Conservation (phyloP, 2,113 vertebrate genomes). For the Brachypteracias leptosomus region DNA sequence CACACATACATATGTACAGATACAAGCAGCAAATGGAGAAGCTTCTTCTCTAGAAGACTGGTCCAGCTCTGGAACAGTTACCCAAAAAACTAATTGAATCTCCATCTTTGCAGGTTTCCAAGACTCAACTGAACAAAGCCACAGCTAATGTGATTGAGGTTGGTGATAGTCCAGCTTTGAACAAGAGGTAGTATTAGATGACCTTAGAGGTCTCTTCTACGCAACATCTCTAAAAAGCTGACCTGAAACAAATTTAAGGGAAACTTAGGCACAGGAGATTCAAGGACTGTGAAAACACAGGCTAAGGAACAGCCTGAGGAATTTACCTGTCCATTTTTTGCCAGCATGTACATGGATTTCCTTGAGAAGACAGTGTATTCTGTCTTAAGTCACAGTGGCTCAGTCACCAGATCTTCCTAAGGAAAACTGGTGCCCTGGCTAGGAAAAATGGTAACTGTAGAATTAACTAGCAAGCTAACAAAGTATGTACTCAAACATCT, state of each 20-base stretch:
- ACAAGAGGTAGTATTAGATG: background rate
- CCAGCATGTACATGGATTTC: background rate
- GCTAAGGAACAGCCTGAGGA: background rate
- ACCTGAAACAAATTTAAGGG: background rate
- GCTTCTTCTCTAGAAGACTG: background rate
- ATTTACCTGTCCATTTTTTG: background rate
- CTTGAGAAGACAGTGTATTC: background rate
- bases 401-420: background rate
- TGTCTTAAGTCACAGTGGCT: background rate
- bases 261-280: background rate
- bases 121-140: background rate
- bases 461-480: background rate
- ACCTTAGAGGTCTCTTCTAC: background rate
- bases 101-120: background rate
- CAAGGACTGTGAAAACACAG: background rate
- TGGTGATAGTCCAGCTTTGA: background rate
- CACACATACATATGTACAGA: background rate
- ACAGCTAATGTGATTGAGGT: background rate
- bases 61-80: background rate
- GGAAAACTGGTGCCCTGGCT: background rate
- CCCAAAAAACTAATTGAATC: background rate
- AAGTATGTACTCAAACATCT: background rate
- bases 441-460: background rate
- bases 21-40: background rate
- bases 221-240: background rate